Evolutionary conservation across 2,113 vertebrate species (phyloP).

Genomic region (Tursiops truncatus): DNA sequence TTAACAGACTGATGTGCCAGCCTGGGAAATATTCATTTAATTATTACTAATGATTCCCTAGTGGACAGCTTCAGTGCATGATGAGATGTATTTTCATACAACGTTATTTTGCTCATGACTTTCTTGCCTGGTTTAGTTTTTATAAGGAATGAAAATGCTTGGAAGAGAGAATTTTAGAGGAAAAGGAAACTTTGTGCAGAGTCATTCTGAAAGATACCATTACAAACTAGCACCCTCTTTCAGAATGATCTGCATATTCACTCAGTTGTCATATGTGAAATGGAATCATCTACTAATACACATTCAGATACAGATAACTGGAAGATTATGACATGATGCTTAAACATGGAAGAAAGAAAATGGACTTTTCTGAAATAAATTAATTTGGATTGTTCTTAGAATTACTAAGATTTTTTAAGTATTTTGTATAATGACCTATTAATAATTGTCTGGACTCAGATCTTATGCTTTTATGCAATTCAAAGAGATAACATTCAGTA

Average conservation of each 20-base stretch:
- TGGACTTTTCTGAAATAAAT: neutral
- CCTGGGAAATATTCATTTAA: conserved; percentile 66
- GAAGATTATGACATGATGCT: neutral
- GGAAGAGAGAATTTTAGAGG: conserved; percentile 50
- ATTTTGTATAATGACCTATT: neutral
- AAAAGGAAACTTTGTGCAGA: conserved; percentile 18
- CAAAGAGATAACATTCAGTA: neutral
- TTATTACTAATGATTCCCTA: conserved; percentile 70
- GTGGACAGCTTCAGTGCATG: conserved; percentile 45
- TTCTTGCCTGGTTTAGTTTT: conserved; percentile 66
- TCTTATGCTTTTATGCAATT: neutral
- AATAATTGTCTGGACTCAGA: neutral
- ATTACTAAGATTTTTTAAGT: neutral
- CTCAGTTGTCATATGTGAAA: neutral
- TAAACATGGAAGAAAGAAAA: neutral
- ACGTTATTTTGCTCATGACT: conserved; percentile 62
- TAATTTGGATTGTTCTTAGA: neutral
- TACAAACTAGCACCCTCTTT: conserved; percentile 31
- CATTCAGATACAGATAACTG: neutral
- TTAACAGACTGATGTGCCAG: conserved; percentile 60
- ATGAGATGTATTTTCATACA: conserved; percentile 72
- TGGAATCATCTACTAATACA: neutral
- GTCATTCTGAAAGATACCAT: conserved; percentile 22
- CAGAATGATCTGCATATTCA: neutral
- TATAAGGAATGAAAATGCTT: conserved; percentile 54